A percentile compares a stretch with the other conserved stretches of the same genome.
phyloP scores from a whole-genome alignment of 2,888 invertebrate species.

The Aromia moschata region DNA sequence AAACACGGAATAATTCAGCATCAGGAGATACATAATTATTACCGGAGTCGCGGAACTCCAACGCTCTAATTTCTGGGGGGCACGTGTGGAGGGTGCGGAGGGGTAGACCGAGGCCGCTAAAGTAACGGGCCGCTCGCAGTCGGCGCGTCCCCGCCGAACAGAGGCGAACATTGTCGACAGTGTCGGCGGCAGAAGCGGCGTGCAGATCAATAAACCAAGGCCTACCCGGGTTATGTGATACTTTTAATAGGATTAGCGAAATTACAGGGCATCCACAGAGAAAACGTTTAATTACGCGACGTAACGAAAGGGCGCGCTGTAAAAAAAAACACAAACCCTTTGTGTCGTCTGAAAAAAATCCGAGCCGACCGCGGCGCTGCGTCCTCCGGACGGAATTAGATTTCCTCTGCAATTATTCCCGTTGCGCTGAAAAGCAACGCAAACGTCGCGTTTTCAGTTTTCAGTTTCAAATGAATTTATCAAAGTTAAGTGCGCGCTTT shows the following conservation, averaged over 20 bases:
- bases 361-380: no score
- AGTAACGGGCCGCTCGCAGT: slow-evolving; percentile 25
- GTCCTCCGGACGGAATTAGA: no score
- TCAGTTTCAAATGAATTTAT: no score
- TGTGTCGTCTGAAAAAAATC: no score
- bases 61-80: slow-evolving; percentile 10
- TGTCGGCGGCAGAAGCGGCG: slow-evolving; percentile 41
- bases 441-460: no score
- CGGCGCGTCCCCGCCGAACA: slow-evolving; percentile 22
- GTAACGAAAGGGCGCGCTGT: slow-evolving; percentile 41
- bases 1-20: no score
- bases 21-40: no score
- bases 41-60: no score
- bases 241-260: slow-evolving; percentile 63
- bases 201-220: slow-evolving; percentile 60
- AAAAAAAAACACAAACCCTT: slow-evolving; percentile 26
- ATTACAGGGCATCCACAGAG: slow-evolving; percentile 60
- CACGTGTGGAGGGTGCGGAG: slow-evolving; percentile 28
- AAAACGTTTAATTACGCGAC: slow-evolving; percentile 58
- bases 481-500: no score
- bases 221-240: slow-evolving; percentile 62
- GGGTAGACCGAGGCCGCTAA: slow-evolving; percentile 19
- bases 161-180: slow-evolving; percentile 19
- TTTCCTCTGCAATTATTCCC: no score
- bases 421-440: no score